Evolutionary conservation across 2,797 vertebrate species (phyloP).

Genomic region (Tadarida brasiliensis): DNA sequence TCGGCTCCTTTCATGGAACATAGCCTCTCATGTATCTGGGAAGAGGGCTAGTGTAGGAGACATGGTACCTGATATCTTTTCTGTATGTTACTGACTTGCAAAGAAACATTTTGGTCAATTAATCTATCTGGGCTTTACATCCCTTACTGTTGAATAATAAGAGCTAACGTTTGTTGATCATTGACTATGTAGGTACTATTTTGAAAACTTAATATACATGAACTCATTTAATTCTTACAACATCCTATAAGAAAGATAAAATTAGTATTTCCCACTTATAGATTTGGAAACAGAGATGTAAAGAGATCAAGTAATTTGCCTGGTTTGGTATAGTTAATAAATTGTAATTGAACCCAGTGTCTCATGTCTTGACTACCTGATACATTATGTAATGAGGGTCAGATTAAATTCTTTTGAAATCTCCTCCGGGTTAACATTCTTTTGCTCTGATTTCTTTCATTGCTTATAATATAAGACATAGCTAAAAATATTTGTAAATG

Average conservation of each 20-base stretch:
- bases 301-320: not conserved
- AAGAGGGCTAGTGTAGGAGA: not conserved
- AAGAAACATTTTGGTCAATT: not conserved
- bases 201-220: not conserved
- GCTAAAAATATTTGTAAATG: not conserved
- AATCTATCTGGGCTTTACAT: not conserved
- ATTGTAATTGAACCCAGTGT: not conserved
- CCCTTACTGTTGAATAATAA: not conserved
- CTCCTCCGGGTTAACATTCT: not conserved
- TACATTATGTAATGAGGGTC: not conserved
- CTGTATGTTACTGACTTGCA: not conserved
- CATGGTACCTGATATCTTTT: not conserved
- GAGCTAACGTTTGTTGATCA: not conserved
- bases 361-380: not conserved
- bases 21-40: not conserved
- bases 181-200: not conserved
- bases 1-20: not conserved
- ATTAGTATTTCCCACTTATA: not conserved
- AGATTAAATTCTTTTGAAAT: not conserved
- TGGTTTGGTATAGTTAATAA: not conserved
- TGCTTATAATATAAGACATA: not conserved
- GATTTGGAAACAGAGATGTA: not conserved
- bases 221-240: not conserved
- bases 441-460: slow-evolving; percentile 4
- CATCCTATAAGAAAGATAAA: not conserved